A percentile compares a stretch with the other conserved stretches of the same genome.
phyloP scores from a whole-genome alignment of 2,888 invertebrate genomes.

The Callinectes sapidus region DNA sequence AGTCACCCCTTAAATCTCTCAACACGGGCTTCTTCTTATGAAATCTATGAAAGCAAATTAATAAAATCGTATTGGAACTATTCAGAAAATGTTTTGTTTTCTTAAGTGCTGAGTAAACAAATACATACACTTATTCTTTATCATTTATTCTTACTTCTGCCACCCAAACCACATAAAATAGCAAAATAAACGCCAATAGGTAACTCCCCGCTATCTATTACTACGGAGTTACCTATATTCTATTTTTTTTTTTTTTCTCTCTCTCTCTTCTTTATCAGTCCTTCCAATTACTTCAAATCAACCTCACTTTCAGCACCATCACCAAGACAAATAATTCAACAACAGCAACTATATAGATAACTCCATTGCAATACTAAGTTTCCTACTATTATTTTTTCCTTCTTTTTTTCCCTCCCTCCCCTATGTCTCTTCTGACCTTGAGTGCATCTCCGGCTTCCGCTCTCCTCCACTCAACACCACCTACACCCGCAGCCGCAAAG shows the following conservation, averaged over 20 bases:
- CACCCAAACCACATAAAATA: background rate
- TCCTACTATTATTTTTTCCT: background rate
- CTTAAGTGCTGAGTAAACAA: too few relatives aligned
- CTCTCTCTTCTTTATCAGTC: background rate
- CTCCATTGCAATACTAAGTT: background rate
- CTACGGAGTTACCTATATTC: background rate
- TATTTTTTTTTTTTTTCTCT: background rate
- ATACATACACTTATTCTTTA: too few relatives aligned
- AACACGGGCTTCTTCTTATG: too few relatives aligned
- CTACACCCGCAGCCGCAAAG: background rate
- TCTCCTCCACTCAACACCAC: background rate
- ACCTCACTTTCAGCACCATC: background rate
- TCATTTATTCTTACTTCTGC: background rate
- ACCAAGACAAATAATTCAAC: background rate
- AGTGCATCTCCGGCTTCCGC: conserved; percentile 2
- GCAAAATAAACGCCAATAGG: background rate
- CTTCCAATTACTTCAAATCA: background rate
- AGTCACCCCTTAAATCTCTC: too few relatives aligned
- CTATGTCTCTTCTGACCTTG: background rate
- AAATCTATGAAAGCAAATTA: too few relatives aligned
- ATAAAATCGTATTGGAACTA: too few relatives aligned
- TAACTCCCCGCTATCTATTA: background rate
- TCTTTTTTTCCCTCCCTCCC: background rate
- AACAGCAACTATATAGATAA: background rate
- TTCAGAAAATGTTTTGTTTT: too few relatives aligned